Base-by-base conservation (phyloP, 1,140 invertebrate genomes). In the Lethocerus indicus region DNA sequence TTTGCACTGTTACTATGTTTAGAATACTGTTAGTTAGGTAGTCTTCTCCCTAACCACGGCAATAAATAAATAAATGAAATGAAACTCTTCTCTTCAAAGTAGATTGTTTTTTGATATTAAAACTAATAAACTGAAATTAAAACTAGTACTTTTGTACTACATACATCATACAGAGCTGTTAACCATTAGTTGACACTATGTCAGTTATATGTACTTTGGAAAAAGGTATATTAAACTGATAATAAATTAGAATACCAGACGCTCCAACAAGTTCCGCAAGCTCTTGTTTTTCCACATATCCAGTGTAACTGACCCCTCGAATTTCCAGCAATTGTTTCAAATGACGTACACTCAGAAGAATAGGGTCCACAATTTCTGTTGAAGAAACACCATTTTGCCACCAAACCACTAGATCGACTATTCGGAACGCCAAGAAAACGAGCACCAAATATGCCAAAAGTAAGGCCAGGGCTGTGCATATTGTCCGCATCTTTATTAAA, bases 281-380 rank as follows among this genome's bases (percentile, higher is more conserved):
- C 49, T 73, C 70, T 55, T 63, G 55, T 55, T 72, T 72, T 51
- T 73, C 71, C 6, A 72, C 57, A 39, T 67, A 61, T 24, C 64
- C 67, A 27, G 63, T 63, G 60, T 70, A 71, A 47, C 64, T 68
- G 13, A 73, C 61, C 5, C 71, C 71, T 57, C 71, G 55, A 29
- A 63, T 64, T 48, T 72, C 69, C 13, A 73, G 55, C 16, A 72
- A 52, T 3, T 64, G 60, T 51, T 72, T 73, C 29, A 73, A 56
- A 50, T 71, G 67, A 21, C 63, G 56, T 3, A 72, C 70, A 54
- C 68, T 71, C 13, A 72, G 57, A 1, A 67, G 24, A 23, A 71
- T 60, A 0, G 69, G 69, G 59, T 71, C 67, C 20, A 71, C 60
- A 27, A 69, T 29, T 35, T 56, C 47, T 29, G 47, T 56, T 12